Percentiles rank a stretch among this genome's conserved stretches.
Conservation (phyloP, 2,888 invertebrate species). For the Cryptosula pallasiana region DNA sequence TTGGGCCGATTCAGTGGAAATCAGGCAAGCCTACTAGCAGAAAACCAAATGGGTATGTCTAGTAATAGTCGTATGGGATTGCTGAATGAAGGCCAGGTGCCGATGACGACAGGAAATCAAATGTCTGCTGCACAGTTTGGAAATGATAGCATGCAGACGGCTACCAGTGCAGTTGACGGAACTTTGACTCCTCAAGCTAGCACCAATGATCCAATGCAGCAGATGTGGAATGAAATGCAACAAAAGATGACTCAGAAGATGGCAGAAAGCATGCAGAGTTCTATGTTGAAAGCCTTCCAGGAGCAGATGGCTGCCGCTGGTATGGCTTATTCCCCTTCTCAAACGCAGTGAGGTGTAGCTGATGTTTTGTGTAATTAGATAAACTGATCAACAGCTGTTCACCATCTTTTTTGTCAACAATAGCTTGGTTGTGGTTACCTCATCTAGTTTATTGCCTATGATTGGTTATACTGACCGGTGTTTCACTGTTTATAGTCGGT, state of each 20-base stretch:
- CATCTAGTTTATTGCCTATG: too few relatives aligned
- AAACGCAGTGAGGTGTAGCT: too few relatives aligned
- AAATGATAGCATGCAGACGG: background rate
- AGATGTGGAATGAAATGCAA: constrained; percentile 1
- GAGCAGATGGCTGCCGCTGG: background rate
- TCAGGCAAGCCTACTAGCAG: background rate
- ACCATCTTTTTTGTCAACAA: too few relatives aligned
- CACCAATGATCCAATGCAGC: background rate
- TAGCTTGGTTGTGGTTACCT: too few relatives aligned
- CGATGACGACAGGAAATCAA: too few relatives aligned
- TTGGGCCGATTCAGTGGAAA: background rate
- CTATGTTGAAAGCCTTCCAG: background rate
- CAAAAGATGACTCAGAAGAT: background rate
- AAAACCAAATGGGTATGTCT: background rate
- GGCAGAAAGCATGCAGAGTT: background rate
- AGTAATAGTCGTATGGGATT: background rate
- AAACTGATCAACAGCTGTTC: too few relatives aligned
- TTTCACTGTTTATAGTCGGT: too few relatives aligned
- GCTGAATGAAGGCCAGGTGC: background rate
- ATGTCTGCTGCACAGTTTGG: background rate
- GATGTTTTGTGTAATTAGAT: too few relatives aligned
- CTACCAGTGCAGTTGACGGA: too few relatives aligned
- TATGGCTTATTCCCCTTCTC: too few relatives aligned
- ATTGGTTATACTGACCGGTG: too few relatives aligned
- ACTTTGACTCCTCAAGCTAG: too few relatives aligned